Conservation (phyloP, 2,888 invertebrate genomes). For the Uropetala carovei region DNA sequence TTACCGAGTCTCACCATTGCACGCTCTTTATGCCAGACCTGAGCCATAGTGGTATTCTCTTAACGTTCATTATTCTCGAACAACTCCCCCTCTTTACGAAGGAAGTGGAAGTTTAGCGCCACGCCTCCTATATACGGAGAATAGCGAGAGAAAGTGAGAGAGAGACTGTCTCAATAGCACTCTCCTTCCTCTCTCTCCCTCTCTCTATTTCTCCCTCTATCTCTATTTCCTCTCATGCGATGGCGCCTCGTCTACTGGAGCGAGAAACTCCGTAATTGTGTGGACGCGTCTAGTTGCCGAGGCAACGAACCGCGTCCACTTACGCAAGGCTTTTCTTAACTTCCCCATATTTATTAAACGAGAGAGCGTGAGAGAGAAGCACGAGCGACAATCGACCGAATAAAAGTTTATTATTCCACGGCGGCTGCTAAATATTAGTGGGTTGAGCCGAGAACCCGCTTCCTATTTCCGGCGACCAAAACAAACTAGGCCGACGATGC, state of each 20-base stretch:
- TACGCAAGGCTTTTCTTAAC: conserved; percentile 27
- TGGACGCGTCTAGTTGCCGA: not conserved
- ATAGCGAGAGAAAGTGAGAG: not conserved
- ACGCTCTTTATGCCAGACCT: too few relatives aligned
- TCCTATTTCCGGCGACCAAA: not conserved
- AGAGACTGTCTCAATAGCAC: not conserved
- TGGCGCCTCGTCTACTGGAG: not conserved
- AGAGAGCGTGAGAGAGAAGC: not conserved
- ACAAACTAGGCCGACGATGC: not conserved
- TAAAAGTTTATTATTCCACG: conserved; percentile 30
- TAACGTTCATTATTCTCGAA: too few relatives aligned
- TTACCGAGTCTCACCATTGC: too few relatives aligned
- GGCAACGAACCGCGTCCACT: not conserved
- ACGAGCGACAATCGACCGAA: not conserved
- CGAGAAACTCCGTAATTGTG: conserved; percentile 39
- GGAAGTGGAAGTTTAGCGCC: too few relatives aligned
- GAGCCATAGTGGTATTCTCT: too few relatives aligned
- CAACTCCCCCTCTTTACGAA: too few relatives aligned
- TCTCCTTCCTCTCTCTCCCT: not conserved
- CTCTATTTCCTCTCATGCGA: not conserved
- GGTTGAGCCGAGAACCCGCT: not conserved
- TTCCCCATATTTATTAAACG: not conserved
- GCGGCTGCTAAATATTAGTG: not conserved
- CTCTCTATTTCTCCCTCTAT: not conserved
- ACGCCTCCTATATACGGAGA: not conserved